Evolutionary conservation across 2,113 vertebrate genomes (phyloP), one percentile per base, ranked within the genome.

Genomic region (Oncorhynchus tshawytscha): DNA sequence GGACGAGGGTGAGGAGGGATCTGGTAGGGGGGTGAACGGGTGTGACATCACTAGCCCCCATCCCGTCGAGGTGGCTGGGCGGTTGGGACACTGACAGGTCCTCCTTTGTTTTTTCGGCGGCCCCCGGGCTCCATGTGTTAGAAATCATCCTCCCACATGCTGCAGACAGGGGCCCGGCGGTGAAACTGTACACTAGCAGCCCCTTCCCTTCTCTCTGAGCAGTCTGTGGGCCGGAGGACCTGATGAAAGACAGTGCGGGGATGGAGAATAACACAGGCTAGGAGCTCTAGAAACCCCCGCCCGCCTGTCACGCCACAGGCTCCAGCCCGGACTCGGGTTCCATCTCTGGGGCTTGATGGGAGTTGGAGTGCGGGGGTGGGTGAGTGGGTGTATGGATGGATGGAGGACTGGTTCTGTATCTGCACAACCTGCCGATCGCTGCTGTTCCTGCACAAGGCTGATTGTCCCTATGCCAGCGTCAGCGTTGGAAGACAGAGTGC

Each of bases 71-170:
- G 64, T 7, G 39, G 18, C 34, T 20, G 68, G 68, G 34, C 20
- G 34, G 20, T n/a, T 48, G n/a, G 70, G 77, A 85, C 76, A 85
- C 88, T 88, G 91, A 94, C 92, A 94, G 92, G 88, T 93, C 88
- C 74, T 89, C 91, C 91, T 94, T 94, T 94, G 92, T 94, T 82
- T 91, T 88, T 85, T 87, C 84, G 70, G 20, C 78, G 88, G 88
- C 72, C 87, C 87, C 87, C 86, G 87, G 88, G 87, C 88, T 90
- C 90, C 94, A 94, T 94, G 93, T 94, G 94, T 93, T 94, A 93
- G 89, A 94, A 92, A 94, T 94, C 93, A 93, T 94, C 94, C 92
- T 82, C 94, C 94, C 94, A 94, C 94, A 89, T 91, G 91, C 92
- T 75, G 87, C 88, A 91, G 92, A 92, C 89, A 73, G 71, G 90